Percentiles rank a stretch among this genome's conserved stretches.
phyloP scores from a whole-genome alignment of 2,888 invertebrate species.

The Leucophenga montana region DNA sequence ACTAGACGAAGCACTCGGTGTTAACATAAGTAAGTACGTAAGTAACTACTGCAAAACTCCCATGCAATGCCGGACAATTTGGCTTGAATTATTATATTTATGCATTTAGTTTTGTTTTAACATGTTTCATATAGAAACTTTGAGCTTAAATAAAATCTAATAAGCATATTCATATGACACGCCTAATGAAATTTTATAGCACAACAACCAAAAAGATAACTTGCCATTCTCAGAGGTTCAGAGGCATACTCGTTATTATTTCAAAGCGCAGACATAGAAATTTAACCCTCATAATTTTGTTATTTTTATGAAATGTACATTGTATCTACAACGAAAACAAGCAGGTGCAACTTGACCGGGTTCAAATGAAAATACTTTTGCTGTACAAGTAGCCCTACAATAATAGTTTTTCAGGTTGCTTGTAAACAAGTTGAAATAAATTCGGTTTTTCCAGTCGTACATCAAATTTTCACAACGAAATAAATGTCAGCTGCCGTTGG shows the following conservation, averaged over 20 bases:
- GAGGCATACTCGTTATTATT: neutral
- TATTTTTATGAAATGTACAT: neutral
- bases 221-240: too few relatives aligned
- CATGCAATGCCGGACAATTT: too few relatives aligned
- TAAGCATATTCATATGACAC: constrained; percentile 52
- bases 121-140: neutral
- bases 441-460: constrained; percentile 5
- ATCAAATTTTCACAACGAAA: neutral
- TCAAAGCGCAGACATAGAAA: neutral
- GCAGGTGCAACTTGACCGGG: constrained; percentile 2
- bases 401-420: neutral
- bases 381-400: too few relatives aligned
- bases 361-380: neutral
- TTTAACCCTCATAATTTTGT: constrained; percentile 3
- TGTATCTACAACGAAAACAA: neutral
- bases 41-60: neutral
- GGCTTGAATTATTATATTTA: neutral
- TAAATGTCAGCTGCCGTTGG: constrained; percentile 15
- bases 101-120: constrained; percentile 9
- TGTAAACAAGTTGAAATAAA: neutral
- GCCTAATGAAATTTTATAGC: constrained; percentile 67
- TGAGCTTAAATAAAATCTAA: constrained; percentile 7
- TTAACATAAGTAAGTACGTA: too few relatives aligned
- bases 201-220: constrained; percentile 24
- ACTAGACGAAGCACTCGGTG: too few relatives aligned